Evolutionary conservation across 2,888 invertebrate genomes (phyloP).

Genomic region (Pollenia angustigena): DNA sequence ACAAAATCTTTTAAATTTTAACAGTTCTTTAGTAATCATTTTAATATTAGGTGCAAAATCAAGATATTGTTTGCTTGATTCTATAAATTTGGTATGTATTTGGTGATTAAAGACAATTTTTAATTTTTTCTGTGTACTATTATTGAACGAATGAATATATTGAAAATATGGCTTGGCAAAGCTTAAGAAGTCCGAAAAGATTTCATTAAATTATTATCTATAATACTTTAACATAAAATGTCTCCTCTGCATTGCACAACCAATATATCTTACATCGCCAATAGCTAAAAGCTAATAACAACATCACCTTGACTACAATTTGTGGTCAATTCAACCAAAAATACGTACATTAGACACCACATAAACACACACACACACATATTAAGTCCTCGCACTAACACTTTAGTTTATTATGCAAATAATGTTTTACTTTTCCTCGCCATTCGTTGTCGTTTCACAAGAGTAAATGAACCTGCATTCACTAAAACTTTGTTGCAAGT

Average conservation of each 20-base stretch:
- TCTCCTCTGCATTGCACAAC: not conserved
- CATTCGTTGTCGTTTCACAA: constrained; percentile 11
- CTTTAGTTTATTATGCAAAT: constrained; percentile 69
- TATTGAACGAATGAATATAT: too few species aligned
- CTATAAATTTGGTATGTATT: too few species aligned
- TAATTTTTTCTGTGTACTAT: too few species aligned
- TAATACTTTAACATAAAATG: not conserved
- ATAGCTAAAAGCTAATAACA: constrained; percentile 42
- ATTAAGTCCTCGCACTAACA: not conserved
- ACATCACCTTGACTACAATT: constrained; percentile 65
- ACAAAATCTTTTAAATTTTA: too few species aligned
- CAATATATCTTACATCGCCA: not conserved
- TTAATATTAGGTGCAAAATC: too few species aligned
- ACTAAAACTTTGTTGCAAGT: constrained; percentile 56
- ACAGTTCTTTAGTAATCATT: too few species aligned
- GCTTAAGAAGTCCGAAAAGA: too few species aligned
- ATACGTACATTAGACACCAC: constrained; percentile 14
- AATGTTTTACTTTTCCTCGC: constrained; percentile 47
- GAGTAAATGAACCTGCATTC: constrained; percentile 72
- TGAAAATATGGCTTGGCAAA: too few species aligned
- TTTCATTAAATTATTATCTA: too few species aligned
- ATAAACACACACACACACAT: not conserved
- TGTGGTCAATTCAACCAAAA: constrained; percentile 67
- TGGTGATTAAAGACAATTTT: too few species aligned
- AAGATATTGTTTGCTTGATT: too few species aligned